These are phyloP conservation scores for Halcyon senegalensis DNA, from an alignment of 2,113 vertebrate species.

Conservation along the genomic window DNA sequence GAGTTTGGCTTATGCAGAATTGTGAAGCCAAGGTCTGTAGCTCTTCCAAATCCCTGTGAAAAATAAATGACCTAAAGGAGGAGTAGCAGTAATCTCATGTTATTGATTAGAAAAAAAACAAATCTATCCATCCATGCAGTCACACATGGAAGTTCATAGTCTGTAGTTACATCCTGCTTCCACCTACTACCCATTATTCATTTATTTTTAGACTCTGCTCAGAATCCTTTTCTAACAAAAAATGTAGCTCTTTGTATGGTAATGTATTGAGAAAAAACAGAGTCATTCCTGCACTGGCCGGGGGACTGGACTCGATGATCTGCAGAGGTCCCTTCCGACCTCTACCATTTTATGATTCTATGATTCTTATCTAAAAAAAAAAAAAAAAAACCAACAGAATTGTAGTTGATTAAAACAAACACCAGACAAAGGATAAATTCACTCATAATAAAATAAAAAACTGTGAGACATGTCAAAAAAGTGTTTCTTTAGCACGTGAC, in stretches of 20 bases:
- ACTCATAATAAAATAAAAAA: background rate
- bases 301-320: too few species aligned
- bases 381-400: background rate
- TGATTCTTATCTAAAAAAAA: background rate
- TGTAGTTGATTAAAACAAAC: background rate
- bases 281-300: too few species aligned
- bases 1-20: fast-evolving
- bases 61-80: background rate
- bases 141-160: background rate
- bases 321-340: too few species aligned
- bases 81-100: background rate
- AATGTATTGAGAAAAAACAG: background rate
- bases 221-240: background rate
- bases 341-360: too few species aligned
- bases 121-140: background rate
- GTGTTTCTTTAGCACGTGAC: background rate
- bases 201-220: background rate
- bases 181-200: background rate
- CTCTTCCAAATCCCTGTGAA: background rate
- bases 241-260: background rate
- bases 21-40: background rate
- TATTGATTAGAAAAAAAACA: background rate
- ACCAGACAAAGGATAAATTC: background rate
- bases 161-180: background rate
- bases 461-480: background rate